Evolutionary conservation across 2,797 vertebrate genomes (phyloP), one percentile per base, ranked within the genome.

Genomic region (Peromyscus attwateri): DNA sequence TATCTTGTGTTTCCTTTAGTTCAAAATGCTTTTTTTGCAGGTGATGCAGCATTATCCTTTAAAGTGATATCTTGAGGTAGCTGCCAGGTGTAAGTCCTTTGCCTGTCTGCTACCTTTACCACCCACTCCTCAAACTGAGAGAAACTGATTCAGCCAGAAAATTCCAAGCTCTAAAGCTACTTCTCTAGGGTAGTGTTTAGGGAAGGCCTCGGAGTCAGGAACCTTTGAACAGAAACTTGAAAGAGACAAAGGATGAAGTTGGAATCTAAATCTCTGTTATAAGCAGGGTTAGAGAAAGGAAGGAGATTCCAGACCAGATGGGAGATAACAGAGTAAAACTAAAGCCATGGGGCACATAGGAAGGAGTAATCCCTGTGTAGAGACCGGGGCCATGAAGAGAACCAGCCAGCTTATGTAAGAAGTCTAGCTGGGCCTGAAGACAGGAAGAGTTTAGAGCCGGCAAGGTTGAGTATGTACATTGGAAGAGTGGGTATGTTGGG

Each of bases 111-210:
- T 70, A 70, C 34, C 31, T 70, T 70, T 70, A 17, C 14, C 76
- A 91, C 29, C 68, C 10, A 21, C 60, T 85, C 52, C 27, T n/a
- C 75, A 37, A 34, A 29, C 43, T 25, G 31, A 14, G 37, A 31
- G 70, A 92, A 77, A 55, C 68, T 55, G 10, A 49, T 83, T 17
- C 89, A 55, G 92, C 76, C 10, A 96, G 96, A 98, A 96, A 98
- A 99, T 94, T n/a, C 94, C 87, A 49, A 4, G 77, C 40, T 9
- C 77, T 16, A 29, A 31, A 79, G 94, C 93, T 97, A 87, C 92
- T 97, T 87, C 88, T 81, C 92, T 27, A 82, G 34, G 5, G 0
- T 10, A n/a, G 6, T 31, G 43, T 52, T 52, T 12, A 52, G 49
- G 12, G 2, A 13, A 52, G 49, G 49, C 49, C 49, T 52, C 12